Evolutionary conservation across 2,888 invertebrate species (phyloP).

Genomic region (Subacronicta megacephala): DNA sequence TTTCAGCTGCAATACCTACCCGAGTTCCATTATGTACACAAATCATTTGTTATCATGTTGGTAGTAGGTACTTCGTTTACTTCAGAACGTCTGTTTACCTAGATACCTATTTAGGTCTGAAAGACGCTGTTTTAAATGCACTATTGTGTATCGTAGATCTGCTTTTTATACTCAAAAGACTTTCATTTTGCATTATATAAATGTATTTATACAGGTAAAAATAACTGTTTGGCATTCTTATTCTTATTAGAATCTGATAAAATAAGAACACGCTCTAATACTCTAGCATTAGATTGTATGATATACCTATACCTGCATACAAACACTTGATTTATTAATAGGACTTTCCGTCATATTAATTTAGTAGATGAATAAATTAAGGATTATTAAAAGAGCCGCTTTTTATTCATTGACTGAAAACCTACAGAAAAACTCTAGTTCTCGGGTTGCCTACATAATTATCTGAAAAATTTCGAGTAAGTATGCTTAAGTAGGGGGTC

Average conservation of each 20-base stretch:
- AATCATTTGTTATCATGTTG: slow-evolving; percentile 49
- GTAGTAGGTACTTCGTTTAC: slow-evolving; percentile 43
- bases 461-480: too few relatives aligned
- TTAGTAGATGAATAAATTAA: too few relatives aligned
- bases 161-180: neutral
- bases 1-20: slow-evolving; percentile 77
- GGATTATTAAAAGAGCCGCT: too few relatives aligned
- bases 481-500: too few relatives aligned
- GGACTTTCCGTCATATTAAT: too few relatives aligned
- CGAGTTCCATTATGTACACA: slow-evolving; percentile 51
- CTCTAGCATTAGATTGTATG: too few relatives aligned
- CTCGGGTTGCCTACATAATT: too few relatives aligned
- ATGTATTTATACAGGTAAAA: neutral
- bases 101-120: neutral
- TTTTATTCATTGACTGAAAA: too few relatives aligned
- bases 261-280: neutral
- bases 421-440: too few relatives aligned
- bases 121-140: slow-evolving; percentile 1
- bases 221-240: neutral
- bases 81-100: slow-evolving; percentile 8
- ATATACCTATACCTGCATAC: too few relatives aligned
- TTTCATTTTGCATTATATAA: neutral
- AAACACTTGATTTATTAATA: too few relatives aligned
- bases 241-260: slow-evolving; percentile 1
- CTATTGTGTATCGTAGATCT: neutral